Evolutionary conservation across 2,888 invertebrate species (phyloP), one percentile per base, ranked within the genome.

Genomic region (Megalurothrips usitatus): DNA sequence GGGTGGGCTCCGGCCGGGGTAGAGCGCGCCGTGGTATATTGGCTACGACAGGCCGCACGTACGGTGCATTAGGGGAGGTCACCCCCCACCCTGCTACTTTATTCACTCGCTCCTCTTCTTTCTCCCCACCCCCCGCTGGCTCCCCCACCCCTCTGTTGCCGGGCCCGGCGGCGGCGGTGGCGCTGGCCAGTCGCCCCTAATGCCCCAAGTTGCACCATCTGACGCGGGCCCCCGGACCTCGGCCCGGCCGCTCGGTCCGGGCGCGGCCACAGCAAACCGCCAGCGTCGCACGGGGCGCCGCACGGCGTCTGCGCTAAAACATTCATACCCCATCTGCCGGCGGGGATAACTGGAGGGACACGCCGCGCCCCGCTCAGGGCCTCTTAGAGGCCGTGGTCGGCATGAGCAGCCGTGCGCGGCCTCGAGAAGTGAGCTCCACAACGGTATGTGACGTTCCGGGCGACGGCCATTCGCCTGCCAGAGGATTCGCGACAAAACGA

Each of bases 11-110:
- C 58, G 58, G 52, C 1, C 52, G n/a, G n/a, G 34, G 34, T 43
- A 6, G 34, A 43, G 34, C 2, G 34, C 34, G 34, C 34, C 34
- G 34, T 43, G 68, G 68, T 75, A 75, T 75, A 75, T 75, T 75
- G 68, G 68, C 68, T 75, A 26, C 23, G 68, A 75, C 68, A 26
- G 68, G 68, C 23, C 26, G 68, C 68, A 75, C 68, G 68, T 75
- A 75, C 68, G 68, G 68, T 75, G 68, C 68, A 75, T 75, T 75
- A 75, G 68, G 26, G 68, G 68, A 26, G 68, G 68, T 26, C 68
- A 75, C 68, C 68, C 63, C 68, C 68, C 68, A 75, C 68, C 68
- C 68, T 58, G 58, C 58, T 58, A 58, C 58, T 58, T 58, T 75
- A 75, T 75, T 75, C 68, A 75, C 68, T 75, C 26, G 23, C 26